Evolutionary conservation across 2,888 invertebrate genomes (phyloP), one percentile per base, ranked within the genome.

Genomic region (Tricholauxania praeusta): DNA sequence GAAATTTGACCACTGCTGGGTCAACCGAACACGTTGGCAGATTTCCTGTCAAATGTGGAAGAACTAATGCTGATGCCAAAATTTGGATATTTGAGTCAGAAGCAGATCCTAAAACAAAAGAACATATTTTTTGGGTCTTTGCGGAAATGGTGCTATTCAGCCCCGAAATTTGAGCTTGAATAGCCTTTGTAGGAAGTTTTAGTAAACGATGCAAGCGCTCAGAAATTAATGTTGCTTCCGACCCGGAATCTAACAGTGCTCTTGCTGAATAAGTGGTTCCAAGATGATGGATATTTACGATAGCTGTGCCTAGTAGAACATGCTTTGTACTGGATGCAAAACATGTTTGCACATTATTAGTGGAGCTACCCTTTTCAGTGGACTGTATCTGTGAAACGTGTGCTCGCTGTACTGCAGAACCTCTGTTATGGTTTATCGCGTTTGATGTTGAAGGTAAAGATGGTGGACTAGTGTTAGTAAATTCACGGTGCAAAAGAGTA

Each of bases 211-310:
- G 49, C 12, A 72, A 19, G 1, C 65, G 32, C 63, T 74, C 71
- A 2, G 76, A 75, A n/a, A 76, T 71, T 14, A 77, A 73, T 0
- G 75, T 67, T 4, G 64, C 74, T 17, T 74, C 72, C 1, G 74
- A 75, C 2, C 73, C 75, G 5, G 75, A 71, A 47, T 74, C 75
- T 5, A 75, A 55, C 10, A 75, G 22, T 0, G 76, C 75, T 19
- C 76, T 19, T 5, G 68, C 71, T n/a, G 52, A n/a, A 52, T 67
- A 74, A 6, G 51, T 22, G 3, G 69, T 14, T 2, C 62, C 57
- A 6, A 19, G 12, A 39, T 70, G 63, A 1, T 47, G 28, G 17
- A 74, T 47, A 8, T 71, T n/a, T n/a, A n/a, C n/a, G n/a, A n/a
- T n/a, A n/a, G n/a, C n/a, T n/a, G n/a, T n/a, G n/a, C n/a, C n/a